Percentiles rank a stretch among this genome's conserved stretches.
These are phyloP conservation scores for Nipponacmea schrenckii DNA, from an alignment of 2,888 invertebrate species.

Conservation along the genomic window DNA sequence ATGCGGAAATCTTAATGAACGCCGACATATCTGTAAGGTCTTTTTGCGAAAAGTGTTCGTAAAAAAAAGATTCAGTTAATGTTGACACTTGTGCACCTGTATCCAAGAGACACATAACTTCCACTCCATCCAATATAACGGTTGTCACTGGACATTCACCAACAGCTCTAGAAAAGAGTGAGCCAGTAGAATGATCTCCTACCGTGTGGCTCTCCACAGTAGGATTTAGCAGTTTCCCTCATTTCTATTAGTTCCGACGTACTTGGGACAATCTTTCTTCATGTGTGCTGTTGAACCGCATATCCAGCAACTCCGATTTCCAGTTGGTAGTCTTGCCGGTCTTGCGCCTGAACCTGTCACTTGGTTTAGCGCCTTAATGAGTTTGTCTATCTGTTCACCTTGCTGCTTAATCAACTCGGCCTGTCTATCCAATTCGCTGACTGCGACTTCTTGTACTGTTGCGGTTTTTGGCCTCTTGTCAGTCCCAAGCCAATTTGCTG, in stretches of 20 bases:
- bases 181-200: constrained; percentile 1
- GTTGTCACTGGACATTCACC: constrained; percentile 15
- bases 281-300: constrained; percentile 2
- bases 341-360: not conserved
- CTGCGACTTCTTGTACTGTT: not conserved
- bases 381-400: not conserved
- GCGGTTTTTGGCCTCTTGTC: not conserved
- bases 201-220: constrained; percentile 14
- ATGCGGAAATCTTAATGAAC: constrained; percentile 8
- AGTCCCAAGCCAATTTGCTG: not conserved
- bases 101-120: constrained; percentile 12
- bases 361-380: not conserved
- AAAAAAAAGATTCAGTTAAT: constrained; percentile 13
- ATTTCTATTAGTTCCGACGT: not conserved
- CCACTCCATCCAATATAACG: not conserved
- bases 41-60: not conserved
- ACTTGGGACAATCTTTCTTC: not conserved
- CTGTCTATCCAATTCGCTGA: not conserved
- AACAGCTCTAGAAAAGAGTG: constrained; percentile 21
- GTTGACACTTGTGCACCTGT: constrained; percentile 21
- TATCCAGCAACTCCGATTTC: constrained; percentile 5
- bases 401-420: not conserved
- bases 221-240: constrained; percentile 11
- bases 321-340: not conserved
- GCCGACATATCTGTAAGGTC: not conserved